A percentile compares a stretch with the other conserved stretches of the same genome.
phyloP scores from a whole-genome alignment of 2,113 vertebrate species.

The Taxidea taxus region DNA sequence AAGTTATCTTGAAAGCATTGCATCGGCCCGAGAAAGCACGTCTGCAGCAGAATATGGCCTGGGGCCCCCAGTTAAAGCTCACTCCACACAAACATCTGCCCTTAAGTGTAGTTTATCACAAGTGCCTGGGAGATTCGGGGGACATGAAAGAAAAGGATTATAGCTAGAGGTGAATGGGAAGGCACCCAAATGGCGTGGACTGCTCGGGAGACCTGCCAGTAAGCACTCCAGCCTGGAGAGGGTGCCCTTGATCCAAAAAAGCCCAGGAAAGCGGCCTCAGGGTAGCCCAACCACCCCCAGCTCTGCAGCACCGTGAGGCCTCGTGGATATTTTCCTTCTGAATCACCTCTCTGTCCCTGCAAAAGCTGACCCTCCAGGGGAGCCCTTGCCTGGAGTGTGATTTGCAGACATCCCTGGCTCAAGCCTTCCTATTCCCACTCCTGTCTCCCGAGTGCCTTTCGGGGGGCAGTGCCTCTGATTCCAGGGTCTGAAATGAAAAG shows the following conservation, averaged over 20 bases:
- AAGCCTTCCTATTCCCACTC: background rate
- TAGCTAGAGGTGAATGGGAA: background rate
- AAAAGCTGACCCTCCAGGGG: background rate
- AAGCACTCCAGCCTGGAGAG: background rate
- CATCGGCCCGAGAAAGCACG: background rate
- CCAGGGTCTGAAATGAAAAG: background rate
- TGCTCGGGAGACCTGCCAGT: accelerated
- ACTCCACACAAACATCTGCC: background rate
- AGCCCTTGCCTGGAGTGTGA: background rate
- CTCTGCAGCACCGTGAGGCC: background rate
- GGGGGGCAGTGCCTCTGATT: background rate
- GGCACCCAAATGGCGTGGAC: accelerated
- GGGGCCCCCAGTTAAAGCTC: accelerated
- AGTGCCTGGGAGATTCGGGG: background rate
- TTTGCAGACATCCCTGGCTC: background rate
- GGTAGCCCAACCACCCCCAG: background rate
- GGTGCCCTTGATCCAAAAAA: background rate
- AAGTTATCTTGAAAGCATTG: background rate
- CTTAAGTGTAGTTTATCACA: background rate
- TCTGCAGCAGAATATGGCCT: background rate
- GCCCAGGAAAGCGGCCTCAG: background rate
- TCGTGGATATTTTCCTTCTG: background rate
- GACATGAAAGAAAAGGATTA: background rate
- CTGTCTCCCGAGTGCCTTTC: background rate
- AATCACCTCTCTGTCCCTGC: background rate